A percentile compares a stretch with the other conserved stretches of the same genome.
Evolutionary conservation across 2,797 vertebrate species (phyloP).

Genomic region (Lemur catta): DNA sequence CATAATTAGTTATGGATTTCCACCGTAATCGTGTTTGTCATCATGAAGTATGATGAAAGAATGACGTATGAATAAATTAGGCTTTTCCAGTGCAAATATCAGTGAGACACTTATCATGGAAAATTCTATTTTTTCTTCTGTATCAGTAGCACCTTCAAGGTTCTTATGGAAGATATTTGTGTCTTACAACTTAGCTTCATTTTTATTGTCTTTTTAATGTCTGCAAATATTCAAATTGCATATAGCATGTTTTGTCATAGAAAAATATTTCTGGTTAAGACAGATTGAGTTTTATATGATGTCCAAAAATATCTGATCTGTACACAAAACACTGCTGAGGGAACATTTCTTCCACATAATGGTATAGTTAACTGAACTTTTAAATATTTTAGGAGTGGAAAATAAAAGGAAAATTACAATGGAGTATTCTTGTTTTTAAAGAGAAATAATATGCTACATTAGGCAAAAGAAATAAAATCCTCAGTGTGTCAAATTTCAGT

Average conservation of each 20-base stretch:
- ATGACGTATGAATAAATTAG: not conserved
- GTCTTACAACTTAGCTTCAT: not conserved
- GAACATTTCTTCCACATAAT: not conserved
- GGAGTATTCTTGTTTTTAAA: constrained; percentile 2
- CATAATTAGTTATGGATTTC: not conserved
- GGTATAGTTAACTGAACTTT: constrained; percentile 49
- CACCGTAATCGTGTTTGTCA: not conserved
- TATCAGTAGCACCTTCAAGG: not conserved
- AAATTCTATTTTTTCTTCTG: not conserved
- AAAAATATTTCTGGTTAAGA: not conserved
- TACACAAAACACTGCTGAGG: not conserved
- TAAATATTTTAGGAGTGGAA: constrained; percentile 12
- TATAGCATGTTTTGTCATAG: not conserved
- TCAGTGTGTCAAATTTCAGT: constrained; percentile 25
- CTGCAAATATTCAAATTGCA: constrained; percentile 59
- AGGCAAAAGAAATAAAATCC: constrained; percentile 36
- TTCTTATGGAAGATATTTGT: not conserved
- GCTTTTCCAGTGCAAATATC: not conserved
- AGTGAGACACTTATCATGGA: not conserved
- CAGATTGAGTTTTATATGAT: constrained; percentile 10
- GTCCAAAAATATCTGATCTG: not conserved
- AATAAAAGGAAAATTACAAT: constrained; percentile 42
- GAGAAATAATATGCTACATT: constrained; percentile 43
- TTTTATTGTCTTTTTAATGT: constrained; percentile 21
- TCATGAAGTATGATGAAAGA: not conserved